Conservation (phyloP, 2,113 vertebrate genomes). For the Tachuris rubrigastra region DNA sequence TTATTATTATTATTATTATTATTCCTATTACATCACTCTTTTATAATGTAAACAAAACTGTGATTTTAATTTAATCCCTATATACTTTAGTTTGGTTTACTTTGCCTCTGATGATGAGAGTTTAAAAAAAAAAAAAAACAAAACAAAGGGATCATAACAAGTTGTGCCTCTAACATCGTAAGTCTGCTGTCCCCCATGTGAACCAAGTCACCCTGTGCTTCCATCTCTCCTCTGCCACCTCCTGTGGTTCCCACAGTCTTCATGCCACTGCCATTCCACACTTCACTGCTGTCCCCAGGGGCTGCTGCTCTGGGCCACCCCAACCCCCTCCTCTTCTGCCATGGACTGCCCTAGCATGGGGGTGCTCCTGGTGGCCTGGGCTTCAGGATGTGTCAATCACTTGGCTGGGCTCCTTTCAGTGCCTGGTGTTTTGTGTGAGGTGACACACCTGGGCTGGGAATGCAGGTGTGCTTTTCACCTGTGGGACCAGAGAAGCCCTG, state of each 20-base stretch:
- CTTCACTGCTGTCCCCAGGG: neutral
- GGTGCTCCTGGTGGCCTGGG: neutral
- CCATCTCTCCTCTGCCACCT: neutral
- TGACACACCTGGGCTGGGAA: neutral
- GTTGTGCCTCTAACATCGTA: constrained; percentile 49
- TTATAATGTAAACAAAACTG: constrained; percentile 51
- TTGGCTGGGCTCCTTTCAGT: neutral
- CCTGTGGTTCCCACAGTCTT: neutral
- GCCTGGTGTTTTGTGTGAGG: neutral
- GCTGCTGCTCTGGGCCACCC: neutral
- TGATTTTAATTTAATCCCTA: constrained; percentile 25
- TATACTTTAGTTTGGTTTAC: neutral
- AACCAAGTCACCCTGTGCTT: constrained; percentile 3
- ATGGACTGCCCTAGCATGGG: neutral
- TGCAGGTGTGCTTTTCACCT: neutral
- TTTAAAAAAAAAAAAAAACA: neutral
- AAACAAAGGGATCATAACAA: neutral
- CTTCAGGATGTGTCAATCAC: neutral
- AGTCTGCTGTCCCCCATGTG: neutral
- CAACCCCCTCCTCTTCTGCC: neutral
- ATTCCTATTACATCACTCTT: neutral
- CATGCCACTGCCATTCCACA: neutral
- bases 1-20: neutral
- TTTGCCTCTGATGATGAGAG: constrained; percentile 24
- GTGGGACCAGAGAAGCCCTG: neutral